A percentile compares a stretch with the other conserved stretches of the same genome.
Conservation (phyloP, 2,797 vertebrate species). For the Vireo griseus region DNA sequence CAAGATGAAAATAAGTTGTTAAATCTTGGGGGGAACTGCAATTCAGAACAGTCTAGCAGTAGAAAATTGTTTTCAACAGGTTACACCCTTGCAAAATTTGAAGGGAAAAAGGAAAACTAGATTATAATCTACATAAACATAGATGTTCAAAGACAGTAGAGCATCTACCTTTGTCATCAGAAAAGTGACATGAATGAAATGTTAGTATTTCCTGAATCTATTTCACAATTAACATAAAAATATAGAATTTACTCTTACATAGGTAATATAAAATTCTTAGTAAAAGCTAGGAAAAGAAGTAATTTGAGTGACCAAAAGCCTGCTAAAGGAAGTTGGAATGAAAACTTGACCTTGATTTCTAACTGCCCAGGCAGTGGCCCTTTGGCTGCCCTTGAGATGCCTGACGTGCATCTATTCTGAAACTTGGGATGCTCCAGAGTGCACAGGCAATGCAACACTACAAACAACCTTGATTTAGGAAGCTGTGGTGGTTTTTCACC, state of each 20-base stretch:
- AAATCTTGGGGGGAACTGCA: not conserved
- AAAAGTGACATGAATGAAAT: not conserved
- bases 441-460: fast-evolving
- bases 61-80: not conserved
- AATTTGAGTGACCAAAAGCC: not conserved
- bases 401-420: fast-evolving
- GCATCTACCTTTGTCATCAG: not conserved
- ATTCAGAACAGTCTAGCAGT: not conserved
- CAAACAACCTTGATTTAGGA: not conserved
- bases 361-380: not conserved
- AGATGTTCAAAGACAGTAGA: not conserved
- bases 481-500: not conserved
- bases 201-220: not conserved
- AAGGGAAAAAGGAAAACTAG: not conserved
- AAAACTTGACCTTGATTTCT: not conserved
- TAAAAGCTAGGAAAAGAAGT: not conserved
- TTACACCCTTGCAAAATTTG: not conserved
- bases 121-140: not conserved
- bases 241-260: not conserved
- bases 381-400: not conserved
- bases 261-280: not conserved
- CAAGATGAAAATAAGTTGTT: not conserved
- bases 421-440: not conserved
- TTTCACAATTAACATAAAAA: not conserved
- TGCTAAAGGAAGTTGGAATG: not conserved